Evolutionary conservation across 2,888 invertebrate genomes (phyloP).

Genomic region (Phyllotreta striolata): DNA sequence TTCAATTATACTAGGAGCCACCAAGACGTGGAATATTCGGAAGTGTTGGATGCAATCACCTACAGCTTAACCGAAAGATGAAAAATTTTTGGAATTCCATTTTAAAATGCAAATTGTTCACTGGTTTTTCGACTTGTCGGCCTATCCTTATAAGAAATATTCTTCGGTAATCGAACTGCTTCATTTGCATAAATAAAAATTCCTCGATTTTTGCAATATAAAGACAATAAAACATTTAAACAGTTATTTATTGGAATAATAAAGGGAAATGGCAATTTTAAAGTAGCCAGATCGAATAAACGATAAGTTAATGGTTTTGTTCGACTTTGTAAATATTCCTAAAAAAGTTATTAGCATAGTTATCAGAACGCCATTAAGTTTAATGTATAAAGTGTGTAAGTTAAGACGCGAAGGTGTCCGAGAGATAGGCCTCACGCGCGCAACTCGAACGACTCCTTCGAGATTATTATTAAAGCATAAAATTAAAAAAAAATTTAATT

Average conservation of each 20-base stretch:
- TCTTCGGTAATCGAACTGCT: too few species aligned
- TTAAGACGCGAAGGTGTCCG: slow-evolving; percentile 17
- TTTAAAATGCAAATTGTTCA: too few species aligned
- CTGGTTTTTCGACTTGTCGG: too few species aligned
- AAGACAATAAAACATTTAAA: not conserved
- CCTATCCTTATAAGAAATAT: too few species aligned
- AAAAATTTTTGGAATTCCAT: too few species aligned
- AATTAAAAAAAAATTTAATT: slow-evolving; percentile 42
- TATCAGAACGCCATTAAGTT: slow-evolving; percentile 19
- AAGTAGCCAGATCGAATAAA: slow-evolving; percentile 14
- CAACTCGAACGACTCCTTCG: slow-evolving; percentile 11
- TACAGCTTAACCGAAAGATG: too few species aligned
- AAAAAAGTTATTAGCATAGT: slow-evolving; percentile 20
- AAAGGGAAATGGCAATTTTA: slow-evolving; percentile 14
- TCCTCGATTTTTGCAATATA: too few species aligned
- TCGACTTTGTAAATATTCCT: slow-evolving; percentile 17
- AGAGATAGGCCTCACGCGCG: slow-evolving; percentile 24
- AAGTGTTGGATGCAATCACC: too few species aligned
- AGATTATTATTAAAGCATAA: slow-evolving; percentile 21
- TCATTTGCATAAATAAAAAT: too few species aligned
- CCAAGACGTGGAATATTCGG: too few species aligned
- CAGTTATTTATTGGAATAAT: slow-evolving; percentile 2
- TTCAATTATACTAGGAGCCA: too few species aligned
- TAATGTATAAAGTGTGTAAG: slow-evolving; percentile 23
- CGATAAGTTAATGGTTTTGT: slow-evolving; percentile 19